Percentiles rank a stretch among this genome's conserved stretches.
phyloP scores from a whole-genome alignment of 2,797 vertebrate genomes.

The Notolepis coatsorum region DNA sequence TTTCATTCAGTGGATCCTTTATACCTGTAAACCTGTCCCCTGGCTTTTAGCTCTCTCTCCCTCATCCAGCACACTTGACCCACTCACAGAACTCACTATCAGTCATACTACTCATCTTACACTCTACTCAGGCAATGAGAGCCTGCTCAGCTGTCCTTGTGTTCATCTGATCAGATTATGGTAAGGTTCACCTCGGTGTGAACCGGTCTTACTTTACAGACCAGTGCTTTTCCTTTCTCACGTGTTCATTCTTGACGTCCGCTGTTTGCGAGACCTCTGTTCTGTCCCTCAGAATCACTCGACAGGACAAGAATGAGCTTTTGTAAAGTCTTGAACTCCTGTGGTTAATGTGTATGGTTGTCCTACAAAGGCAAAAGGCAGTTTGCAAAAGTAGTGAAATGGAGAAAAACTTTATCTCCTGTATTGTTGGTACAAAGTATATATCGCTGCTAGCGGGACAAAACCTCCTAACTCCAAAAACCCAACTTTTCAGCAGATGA shows the following conservation, averaged over 20 bases:
- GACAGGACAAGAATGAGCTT: constrained; percentile 8
- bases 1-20: not conserved
- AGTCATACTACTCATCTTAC: constrained; percentile 71
- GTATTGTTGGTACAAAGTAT: too few relatives aligned
- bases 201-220: constrained; percentile 22
- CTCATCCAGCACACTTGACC: constrained; percentile 14
- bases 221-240: constrained; percentile 19
- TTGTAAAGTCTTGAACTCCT: constrained; percentile 9
- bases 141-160: constrained; percentile 56
- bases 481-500: too few relatives aligned
- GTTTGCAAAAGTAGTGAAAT: not conserved
- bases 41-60: constrained; percentile 4
- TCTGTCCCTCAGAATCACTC: constrained; percentile 9
- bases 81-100: constrained; percentile 43
- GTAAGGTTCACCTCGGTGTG: constrained; percentile 41
- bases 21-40: not conserved
- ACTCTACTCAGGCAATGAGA: constrained; percentile 30
- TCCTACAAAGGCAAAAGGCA: constrained; percentile 1
- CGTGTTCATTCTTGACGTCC: constrained; percentile 4
- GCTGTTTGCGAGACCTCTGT: constrained; percentile 23
- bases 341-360: constrained; percentile 14
- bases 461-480: too few relatives aligned
- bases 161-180: constrained; percentile 74
- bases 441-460: too few relatives aligned
- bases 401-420: too few relatives aligned